Evolutionary conservation across 2,888 invertebrate genomes (phyloP).

Genomic region (Ceratothoa steindachneri): DNA sequence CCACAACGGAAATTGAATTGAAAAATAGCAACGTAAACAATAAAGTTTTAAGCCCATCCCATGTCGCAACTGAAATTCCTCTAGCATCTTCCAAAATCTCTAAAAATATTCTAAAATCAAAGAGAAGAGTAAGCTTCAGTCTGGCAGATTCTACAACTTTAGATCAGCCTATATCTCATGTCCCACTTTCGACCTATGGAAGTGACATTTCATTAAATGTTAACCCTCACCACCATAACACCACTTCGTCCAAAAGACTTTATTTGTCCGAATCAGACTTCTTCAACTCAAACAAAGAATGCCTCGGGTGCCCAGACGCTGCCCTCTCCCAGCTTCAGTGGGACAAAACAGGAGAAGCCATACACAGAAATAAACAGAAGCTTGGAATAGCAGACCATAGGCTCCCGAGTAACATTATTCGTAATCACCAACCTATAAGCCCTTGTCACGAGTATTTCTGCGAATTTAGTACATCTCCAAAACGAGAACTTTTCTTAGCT

Average conservation of each 20-base stretch:
- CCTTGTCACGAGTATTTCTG: slow-evolving; percentile 10
- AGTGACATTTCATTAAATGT: too few species aligned
- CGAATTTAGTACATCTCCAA: slow-evolving; percentile 4
- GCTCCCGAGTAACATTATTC: neutral
- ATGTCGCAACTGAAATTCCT: neutral
- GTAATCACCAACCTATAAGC: neutral
- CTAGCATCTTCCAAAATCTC: neutral
- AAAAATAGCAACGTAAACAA: too few species aligned
- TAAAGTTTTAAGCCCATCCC: too few species aligned
- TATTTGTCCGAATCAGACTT: too few species aligned
- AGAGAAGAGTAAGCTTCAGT: slow-evolving; percentile 1
- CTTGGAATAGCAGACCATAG: neutral
- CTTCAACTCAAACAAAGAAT: too few species aligned
- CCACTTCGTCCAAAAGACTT: too few species aligned
- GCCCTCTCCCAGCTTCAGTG: neutral
- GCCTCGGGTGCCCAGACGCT: neutral
- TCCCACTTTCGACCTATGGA: too few species aligned
- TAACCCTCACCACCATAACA: too few species aligned
- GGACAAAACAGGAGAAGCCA: neutral
- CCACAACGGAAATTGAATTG: too few species aligned
- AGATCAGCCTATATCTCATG: too few species aligned
- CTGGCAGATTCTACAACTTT: neutral
- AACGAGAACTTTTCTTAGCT: neutral
- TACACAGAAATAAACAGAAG: neutral
- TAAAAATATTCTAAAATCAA: neutral